These are phyloP conservation scores for Adela reaumurella DNA, from an alignment of 2,888 invertebrate species.

Conservation along the genomic window DNA sequence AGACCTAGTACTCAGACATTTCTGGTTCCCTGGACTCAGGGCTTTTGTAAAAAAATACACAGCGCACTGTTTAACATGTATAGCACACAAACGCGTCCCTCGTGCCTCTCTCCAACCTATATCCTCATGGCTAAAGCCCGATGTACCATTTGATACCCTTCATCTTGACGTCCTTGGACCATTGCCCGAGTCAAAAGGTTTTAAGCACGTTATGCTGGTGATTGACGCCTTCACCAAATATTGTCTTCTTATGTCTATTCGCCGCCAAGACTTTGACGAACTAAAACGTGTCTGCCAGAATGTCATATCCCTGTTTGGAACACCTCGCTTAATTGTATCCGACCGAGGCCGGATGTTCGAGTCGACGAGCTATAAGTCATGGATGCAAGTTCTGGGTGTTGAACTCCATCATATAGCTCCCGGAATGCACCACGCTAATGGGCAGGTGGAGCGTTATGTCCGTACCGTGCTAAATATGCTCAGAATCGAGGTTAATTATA, in stretches of 20 bases:
- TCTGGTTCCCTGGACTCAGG: constrained; percentile 3
- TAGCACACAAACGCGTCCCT: constrained; percentile 1
- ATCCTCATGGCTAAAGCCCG: constrained; percentile 2
- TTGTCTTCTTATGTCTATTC: constrained; percentile 13
- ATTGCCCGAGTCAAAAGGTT: constrained; percentile 2
- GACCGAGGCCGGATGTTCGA: no score
- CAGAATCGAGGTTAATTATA: no score
- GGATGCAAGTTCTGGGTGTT: no score
- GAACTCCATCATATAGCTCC: no score
- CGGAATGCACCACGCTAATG: no score
- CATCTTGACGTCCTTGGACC: constrained; percentile 3
- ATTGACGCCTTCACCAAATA: constrained; percentile 15
- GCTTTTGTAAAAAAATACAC: constrained; percentile 11
- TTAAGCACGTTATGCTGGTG: constrained; percentile 4
- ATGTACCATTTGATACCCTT: constrained; percentile 1
- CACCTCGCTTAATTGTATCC: no score
- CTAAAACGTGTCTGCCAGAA: no score
- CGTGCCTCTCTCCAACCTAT: constrained; percentile 4
- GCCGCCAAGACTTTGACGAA: constrained; percentile 12
- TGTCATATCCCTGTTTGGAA: no score
- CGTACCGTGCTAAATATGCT: no score
- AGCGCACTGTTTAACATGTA: constrained; percentile 9
- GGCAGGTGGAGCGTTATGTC: no score
- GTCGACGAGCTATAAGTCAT: no score
- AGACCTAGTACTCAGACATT: constrained; percentile 9